phyloP scores from a whole-genome alignment of 1,140 invertebrate species.

The Cherax quadricarinatus region DNA sequence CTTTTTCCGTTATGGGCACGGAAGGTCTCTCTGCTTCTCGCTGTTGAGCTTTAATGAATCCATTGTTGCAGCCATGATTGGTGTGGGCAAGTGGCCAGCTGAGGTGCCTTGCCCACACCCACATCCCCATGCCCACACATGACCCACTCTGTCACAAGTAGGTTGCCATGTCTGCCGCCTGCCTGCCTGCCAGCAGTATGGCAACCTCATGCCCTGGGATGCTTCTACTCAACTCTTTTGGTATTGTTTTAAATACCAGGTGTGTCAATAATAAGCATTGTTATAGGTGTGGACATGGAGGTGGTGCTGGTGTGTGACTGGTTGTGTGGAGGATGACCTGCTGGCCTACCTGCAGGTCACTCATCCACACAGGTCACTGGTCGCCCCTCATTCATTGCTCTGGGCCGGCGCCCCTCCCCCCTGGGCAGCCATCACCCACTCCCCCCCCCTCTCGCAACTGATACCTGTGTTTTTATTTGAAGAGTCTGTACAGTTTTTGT shows the following conservation, averaged over 20 bases:
- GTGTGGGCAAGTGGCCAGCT: background rate
- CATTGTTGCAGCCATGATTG: constrained; percentile 35
- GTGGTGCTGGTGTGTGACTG: constrained; percentile 29
- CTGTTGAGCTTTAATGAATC: constrained; percentile 60
- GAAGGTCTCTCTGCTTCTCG: constrained; percentile 57
- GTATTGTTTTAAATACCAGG: constrained; percentile 61
- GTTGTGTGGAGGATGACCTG: constrained; percentile 28
- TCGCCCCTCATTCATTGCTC: constrained; percentile 36
- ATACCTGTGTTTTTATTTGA: constrained; percentile 65
- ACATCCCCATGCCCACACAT: constrained; percentile 36
- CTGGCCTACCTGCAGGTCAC: constrained; percentile 8
- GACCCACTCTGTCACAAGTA: constrained; percentile 36
- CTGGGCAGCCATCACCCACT: constrained; percentile 15
- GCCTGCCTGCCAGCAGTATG: constrained; percentile 52
- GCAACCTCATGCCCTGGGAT: constrained; percentile 41
- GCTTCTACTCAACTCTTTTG: constrained; percentile 57
- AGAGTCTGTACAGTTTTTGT: constrained; percentile 54
- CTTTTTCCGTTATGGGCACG: constrained; percentile 59
- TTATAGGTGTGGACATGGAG: constrained; percentile 45
- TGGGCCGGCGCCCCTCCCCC: constrained; percentile 22
- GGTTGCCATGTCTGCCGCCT: constrained; percentile 46
- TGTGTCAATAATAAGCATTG: constrained; percentile 46
- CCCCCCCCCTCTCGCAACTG: constrained; percentile 49
- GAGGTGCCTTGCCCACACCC: constrained; percentile 18
- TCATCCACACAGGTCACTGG: constrained; percentile 24